Base-by-base conservation (phyloP, 2,113 vertebrate species). In the Aleadryas rufinucha region DNA sequence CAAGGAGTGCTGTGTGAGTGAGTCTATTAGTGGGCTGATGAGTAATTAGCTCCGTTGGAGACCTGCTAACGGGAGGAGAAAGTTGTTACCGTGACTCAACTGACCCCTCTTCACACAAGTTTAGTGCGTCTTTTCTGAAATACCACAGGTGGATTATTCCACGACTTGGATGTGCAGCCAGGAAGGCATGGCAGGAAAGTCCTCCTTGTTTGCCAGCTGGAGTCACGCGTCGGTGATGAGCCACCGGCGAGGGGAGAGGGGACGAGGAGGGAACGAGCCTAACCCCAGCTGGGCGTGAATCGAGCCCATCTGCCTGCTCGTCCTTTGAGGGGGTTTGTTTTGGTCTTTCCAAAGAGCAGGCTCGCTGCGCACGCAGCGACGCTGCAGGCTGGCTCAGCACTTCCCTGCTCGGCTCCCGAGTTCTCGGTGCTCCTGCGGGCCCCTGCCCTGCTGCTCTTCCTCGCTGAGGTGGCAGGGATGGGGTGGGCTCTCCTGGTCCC, bases 61-160 rank as follows among this genome's bases (percentile, higher is more conserved):
- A 96, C 94, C 93, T 95, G 95, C 91, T 84, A 93, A 94, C 13
- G 13, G 88, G 81, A 81, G 78, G 86, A 41, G 81, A 89, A 88
- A 96, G 93, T 91, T 96, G 95, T 18, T 84, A 77, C 84, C 13
- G 64, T 95, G 95, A 97, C 95, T 97, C 96, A 95, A n/a, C 85
- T 94, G 95, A 96, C 95, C 97, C 92, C 90, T 89, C 94, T 84
- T 68, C 3, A 1, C 87, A 63, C 64, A 60, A 95, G 65, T 95
- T 93, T 82, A 8, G 64, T 53, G 84, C 42, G 86, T 60, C 77
- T 87, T 80, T 77, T 87, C 75, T 85, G 61, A 95, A 97, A 94
- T 92, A 47, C 90, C 88, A 70, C 95, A 92, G 95, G 97, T 97
- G 95, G 88, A 92, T 74, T 24, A 6, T 41, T 96, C 95, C 85